Base-by-base conservation (phyloP, 1,140 invertebrate species). In the Cylas formicarius region DNA sequence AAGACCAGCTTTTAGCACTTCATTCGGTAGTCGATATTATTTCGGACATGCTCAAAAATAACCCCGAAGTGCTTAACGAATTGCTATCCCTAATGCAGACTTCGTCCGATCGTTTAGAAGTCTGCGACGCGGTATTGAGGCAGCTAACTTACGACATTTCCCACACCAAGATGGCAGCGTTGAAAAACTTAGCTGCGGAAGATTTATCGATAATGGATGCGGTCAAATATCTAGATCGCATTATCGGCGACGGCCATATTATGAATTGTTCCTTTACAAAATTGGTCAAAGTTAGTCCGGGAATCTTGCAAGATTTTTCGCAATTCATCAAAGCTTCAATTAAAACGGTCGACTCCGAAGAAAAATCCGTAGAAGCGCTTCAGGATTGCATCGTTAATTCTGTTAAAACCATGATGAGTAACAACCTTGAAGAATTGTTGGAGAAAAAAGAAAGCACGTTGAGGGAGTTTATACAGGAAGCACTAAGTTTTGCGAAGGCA, bases 401-500 rank as follows among this genome's bases (percentile, higher is more conserved):
- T 9, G 53, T 54, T 3, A 56, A 56, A 43, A 31, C 21, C 20
- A 29, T 48, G 9, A 49, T 52, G 47, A 34, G 47, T 16, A 39
- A 40, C 8, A 50, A 54, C n/a, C 42, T 56, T 5, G 27, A 44
- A 4, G 41, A 44, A 18, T 17, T 48, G 14, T 22, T 47, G 11
- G 17, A 4, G 13, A 52, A 36, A 16, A 49, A 48, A 27, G 31
- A 35, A 35, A 42, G 31, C 16, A 46, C 24, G 2, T 18, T 50
- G 14, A 71, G 71, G 50, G 66, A 71, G 46, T 61, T 76, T 17
- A 45, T 57, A 9, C 40, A 45, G n/a, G 81, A 86, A 62, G 82
- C 83, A 0, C 67, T 81, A 1, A 80, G 79, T 14, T 67, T 86
- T 3, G 83, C 83, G 0, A 76, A 72, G 63, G 76, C 82, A 11